Evolutionary conservation across 2,797 vertebrate species (phyloP), one percentile per base, ranked within the genome.

Genomic region (Phoxinus dragarum): DNA sequence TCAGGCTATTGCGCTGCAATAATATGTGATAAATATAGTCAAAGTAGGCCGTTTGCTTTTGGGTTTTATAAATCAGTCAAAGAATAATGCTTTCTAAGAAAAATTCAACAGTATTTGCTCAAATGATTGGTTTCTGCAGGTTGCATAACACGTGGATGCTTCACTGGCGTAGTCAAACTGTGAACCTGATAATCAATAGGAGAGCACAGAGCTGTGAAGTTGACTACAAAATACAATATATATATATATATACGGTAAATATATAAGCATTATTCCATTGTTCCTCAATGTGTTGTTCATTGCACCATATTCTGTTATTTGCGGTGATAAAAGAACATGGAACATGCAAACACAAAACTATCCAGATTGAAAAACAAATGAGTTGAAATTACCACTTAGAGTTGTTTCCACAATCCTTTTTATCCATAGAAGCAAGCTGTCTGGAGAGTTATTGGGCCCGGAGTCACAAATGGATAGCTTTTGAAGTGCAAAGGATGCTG

Each of bases 401-500:
- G 86, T 80, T 83, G 78, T 80, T 80, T 80, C 71, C 52, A 17
- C 38, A 34, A 75, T 74, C 49, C 59, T 84, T 81, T 87, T 80
- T 52, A 84, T 75, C 47, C 69, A 42, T 87, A 47, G 80, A 84
- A 84, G 82, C 82, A 59, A 67, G 81, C 40, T 56, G 59, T 71
- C 82, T 80, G 76, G 71, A 84, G 64, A 80, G 69, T 75, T 80
- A 87, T 61, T 84, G 72, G 75, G 76, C 68, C 54, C 23, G 77
- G 47, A 84, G 76, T 84, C 56, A 61, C 86, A 66, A 80, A 44
- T 79, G 83, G 83, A 84, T 79, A 79, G 75, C 67, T 83, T 84
- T 87, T 87, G 81, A 87, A 84, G 86, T 87, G 75, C 75, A 84
- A 66, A 80, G 47, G 77, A 83, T 68, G 82, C 44, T 34, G 21